These are phyloP conservation scores for Platycheirus rosarum DNA, from an alignment of 2,888 invertebrate genomes.

Conservation along the genomic window DNA sequence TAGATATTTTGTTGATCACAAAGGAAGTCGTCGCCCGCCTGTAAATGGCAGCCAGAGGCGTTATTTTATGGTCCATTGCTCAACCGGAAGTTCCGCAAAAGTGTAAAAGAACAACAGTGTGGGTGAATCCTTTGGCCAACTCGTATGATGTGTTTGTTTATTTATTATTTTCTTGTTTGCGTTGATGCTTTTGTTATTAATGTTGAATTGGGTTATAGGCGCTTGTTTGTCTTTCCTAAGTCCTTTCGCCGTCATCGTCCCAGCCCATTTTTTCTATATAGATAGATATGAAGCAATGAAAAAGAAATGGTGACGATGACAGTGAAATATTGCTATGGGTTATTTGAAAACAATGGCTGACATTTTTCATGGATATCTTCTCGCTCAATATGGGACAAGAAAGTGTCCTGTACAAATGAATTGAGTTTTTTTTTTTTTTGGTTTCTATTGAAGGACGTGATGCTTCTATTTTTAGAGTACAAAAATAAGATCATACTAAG, in stretches of 20 bases:
- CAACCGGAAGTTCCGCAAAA: slow-evolving; percentile 45
- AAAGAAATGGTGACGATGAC: slow-evolving; percentile 36
- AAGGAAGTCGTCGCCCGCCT: not conserved
- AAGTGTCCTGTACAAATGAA: slow-evolving; percentile 25
- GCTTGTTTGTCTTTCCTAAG: slow-evolving; percentile 10
- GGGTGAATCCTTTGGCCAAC: slow-evolving; percentile 33
- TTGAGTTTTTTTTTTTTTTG: slow-evolving; percentile 19
- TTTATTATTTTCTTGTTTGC: slow-evolving; percentile 66
- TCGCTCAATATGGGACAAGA: slow-evolving; percentile 15
- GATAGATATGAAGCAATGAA: not conserved
- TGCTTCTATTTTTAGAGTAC: slow-evolving; percentile 16
- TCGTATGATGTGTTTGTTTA: slow-evolving; percentile 43
- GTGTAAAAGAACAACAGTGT: slow-evolving; percentile 61
- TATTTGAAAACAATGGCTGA: slow-evolving; percentile 38
- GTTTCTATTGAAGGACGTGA: slow-evolving; percentile 7
- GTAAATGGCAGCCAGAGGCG: slow-evolving; percentile 10
- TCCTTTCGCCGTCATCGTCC: too few relatives aligned
- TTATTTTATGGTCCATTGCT: slow-evolving; percentile 17
- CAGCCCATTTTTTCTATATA: not conserved
- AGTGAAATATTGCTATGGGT: slow-evolving; percentile 44
- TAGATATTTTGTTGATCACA: slow-evolving; percentile 26
- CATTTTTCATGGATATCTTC: slow-evolving; percentile 41
- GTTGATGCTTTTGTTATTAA: slow-evolving; percentile 61
- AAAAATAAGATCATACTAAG: too few relatives aligned
- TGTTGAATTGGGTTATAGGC: slow-evolving; percentile 39